Percentiles rank a stretch among this genome's conserved stretches.
These are phyloP conservation scores for Notodonta ziczac DNA, from an alignment of 2,888 invertebrate genomes.

Conservation along the genomic window DNA sequence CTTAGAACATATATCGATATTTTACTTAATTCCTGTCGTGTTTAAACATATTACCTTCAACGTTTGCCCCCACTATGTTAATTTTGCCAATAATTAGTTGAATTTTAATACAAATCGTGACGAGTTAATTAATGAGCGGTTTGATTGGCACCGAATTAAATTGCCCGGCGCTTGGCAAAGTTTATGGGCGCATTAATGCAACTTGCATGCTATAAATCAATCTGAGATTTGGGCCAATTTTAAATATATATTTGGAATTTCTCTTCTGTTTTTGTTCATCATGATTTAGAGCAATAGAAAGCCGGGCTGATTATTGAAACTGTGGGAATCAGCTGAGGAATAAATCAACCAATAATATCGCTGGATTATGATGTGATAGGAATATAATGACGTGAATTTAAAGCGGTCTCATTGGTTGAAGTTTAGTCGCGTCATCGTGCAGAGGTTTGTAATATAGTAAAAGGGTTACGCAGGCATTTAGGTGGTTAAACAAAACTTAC, in stretches of 20 bases:
- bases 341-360: neutral
- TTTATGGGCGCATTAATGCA: constrained; percentile 14
- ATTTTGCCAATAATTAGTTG: neutral
- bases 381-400: neutral
- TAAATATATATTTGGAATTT: neutral
- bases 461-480: neutral
- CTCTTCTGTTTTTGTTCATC: neutral
- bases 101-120: constrained; percentile 11
- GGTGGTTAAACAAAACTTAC: neutral
- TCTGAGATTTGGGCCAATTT: neutral
- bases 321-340: neutral
- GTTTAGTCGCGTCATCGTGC: too few species aligned
- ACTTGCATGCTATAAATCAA: constrained; percentile 24
- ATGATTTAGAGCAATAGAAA: neutral
- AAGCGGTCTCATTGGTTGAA: too few species aligned
- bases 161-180: neutral
- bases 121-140: constrained; percentile 5
- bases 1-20: too few species aligned
- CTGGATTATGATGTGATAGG: neutral
- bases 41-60: neutral
- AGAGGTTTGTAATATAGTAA: too few species aligned
- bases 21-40: too few species aligned
- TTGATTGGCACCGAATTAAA: constrained; percentile 8
- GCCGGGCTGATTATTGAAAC: neutral
- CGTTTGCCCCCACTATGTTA: neutral